Evolutionary conservation across 2,797 vertebrate species (phyloP).

Genomic region (Allobates femoralis): DNA sequence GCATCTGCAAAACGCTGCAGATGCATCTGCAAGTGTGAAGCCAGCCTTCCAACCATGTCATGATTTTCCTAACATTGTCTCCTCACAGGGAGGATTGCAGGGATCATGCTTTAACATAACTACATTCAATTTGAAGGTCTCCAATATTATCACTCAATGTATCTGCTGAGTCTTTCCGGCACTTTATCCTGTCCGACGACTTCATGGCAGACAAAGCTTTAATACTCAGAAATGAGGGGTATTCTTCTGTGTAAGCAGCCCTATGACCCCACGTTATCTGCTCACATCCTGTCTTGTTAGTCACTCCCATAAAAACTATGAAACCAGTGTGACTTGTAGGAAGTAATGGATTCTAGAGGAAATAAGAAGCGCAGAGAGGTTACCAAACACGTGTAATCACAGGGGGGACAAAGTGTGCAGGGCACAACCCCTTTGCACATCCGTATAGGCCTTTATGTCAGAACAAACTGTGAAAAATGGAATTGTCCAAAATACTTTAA

Average conservation of each 20-base stretch:
- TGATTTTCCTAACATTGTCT: not conserved
- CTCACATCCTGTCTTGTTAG: slow-evolving; percentile 45
- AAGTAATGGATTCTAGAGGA: slow-evolving; percentile 51
- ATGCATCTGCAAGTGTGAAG: too few species aligned
- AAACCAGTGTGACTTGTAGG: slow-evolving; percentile 35
- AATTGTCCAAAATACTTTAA: not conserved
- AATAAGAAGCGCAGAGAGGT: slow-evolving; percentile 29
- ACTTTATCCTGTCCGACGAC: not conserved
- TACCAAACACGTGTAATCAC: slow-evolving; percentile 45
- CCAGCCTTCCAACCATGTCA: not conserved
- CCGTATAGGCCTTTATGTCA: not conserved
- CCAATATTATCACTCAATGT: not conserved
- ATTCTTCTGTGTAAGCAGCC: slow-evolving; percentile 3
- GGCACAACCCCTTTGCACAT: slow-evolving; percentile 26
- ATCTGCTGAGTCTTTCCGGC: slow-evolving; percentile 7
- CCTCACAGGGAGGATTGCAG: not conserved
- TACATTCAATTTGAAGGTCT: not conserved
- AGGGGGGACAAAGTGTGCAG: slow-evolving; percentile 16
- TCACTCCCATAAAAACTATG: slow-evolving; percentile 45
- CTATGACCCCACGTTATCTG: slow-evolving; percentile 46
- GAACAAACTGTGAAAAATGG: not conserved
- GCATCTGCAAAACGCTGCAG: too few species aligned
- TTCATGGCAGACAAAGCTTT: slow-evolving; percentile 6
- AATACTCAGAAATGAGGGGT: not conserved
- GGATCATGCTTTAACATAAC: not conserved